phyloP scores from a whole-genome alignment of 1,140 invertebrate species.

The Meloidogyne exigua region DNA sequence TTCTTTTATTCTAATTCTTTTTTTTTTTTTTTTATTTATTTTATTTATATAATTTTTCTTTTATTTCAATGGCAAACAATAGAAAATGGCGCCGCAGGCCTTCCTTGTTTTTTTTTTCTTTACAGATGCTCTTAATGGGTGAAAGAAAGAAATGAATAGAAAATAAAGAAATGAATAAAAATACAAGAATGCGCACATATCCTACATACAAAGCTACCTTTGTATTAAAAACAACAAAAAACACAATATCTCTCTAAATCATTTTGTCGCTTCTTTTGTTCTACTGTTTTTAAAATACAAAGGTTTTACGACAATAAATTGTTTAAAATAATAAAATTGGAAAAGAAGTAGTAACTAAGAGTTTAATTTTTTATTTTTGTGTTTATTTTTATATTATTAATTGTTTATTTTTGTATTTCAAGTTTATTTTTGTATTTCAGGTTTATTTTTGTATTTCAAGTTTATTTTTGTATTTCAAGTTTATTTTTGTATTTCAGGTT shows the following conservation, averaged over 20 bases:
- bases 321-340: slow-evolving; percentile 2
- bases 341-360: not conserved
- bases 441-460: not conserved
- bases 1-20: not conserved
- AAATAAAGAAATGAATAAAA: not conserved
- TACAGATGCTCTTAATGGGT: slow-evolving; percentile 4
- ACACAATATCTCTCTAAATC: not conserved
- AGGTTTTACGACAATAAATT: not conserved
- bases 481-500: not conserved
- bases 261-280: slow-evolving; percentile 2
- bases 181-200: slow-evolving; percentile 3
- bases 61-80: slow-evolving; percentile 1
- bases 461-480: not conserved
- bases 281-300: not conserved
- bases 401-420: not conserved
- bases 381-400: not conserved
- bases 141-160: not conserved
- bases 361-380: not conserved
- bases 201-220: not conserved
- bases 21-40: not conserved
- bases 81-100: not conserved
- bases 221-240: not conserved
- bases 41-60: slow-evolving; percentile 2
- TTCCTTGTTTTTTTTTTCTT: not conserved
- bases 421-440: not conserved